Base-by-base conservation (phyloP, 2,888 invertebrate species). In the Buathra laborator region DNA sequence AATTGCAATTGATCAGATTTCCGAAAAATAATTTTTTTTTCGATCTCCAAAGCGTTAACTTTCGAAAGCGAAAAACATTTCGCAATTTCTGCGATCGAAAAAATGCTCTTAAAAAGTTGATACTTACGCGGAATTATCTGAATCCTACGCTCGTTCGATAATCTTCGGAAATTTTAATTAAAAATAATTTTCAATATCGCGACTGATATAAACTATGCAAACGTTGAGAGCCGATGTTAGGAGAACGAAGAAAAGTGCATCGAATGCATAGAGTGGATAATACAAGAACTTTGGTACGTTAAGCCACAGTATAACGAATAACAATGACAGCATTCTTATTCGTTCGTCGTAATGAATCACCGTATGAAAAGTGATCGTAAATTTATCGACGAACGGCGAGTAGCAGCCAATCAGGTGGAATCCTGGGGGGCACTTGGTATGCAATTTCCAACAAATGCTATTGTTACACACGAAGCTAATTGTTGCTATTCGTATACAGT, bases 291-390 rank as follows among this genome's bases (percentile, higher is more conserved):
- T 67, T 5, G 56, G 68, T 68, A 43, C 16, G 16, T 77, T 29
- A 19, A 78, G 19, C 59, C 62, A 70, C 29, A 48, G 70, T 37
- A 70, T 3, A 71, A 79, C 12, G 43, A 64, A 37, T 5, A 44
- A 24, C 19, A 79, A 43, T n/a, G 62, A 71, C 71, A 72, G 48
- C 71, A 79, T 64, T 51, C 16, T 14, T 19, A 10, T 37, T n/a
- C 46, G 6, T 29, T 48, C 9, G n/a, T 29, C 16, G 12, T 37
- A 66, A 53, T 79, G 79, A 79, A 53, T 79, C 79, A 79, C 79
- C 51, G 43, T 12, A 71, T 64, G 64, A 37, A 79, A 48, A 64
- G 71, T 24, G 51, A n/a, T 7, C 24, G 44, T 24, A 53, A 79
- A 71, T 51, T 79, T 72, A 64, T 71, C 14, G 24, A n/a, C 62